Base-by-base conservation (phyloP, 2,888 invertebrate genomes). In the Ophion ellenae region DNA sequence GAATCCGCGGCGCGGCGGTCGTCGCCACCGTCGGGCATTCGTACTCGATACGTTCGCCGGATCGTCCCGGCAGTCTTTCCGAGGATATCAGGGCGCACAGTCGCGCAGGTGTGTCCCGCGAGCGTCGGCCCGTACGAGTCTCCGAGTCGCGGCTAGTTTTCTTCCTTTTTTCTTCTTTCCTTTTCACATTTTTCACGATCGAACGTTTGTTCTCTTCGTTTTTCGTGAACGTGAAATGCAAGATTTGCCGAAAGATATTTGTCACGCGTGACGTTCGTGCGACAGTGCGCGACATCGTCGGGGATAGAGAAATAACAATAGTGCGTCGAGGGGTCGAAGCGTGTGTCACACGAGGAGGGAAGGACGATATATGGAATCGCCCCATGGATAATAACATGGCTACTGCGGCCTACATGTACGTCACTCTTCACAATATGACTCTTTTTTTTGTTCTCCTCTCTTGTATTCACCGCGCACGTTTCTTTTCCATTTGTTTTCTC, bases 331-430 rank as follows among this genome's bases (percentile, higher is more conserved):
- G 69, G 81, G 67, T 24, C 86, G 78, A 80, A 86, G 84, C 83
- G 85, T 79, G 64, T 87, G 84, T 61, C 75, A 75, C 69, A 69
- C 70, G 78, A 78, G 64, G 66, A 70, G 66, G 24, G 59, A 47
- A 79, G 81, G 67, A 84, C 90, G 89, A 92, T 92, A 90, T 91
- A 93, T 93, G 93, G 93, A 91, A 93, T 91, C 91, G 91, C 90
- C 93, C 92, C 91, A 93, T 93, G 94, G 94, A 93, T 93, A 94
- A 91, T 92, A 93, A 92, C 92, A 93, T 93, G 93, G 93, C 93
- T 90, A 93, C 93, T 87, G 92, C 93, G 90, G 93, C 93, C 91
- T 93, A 92, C 90, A 92, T 93, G 91, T 93, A 93, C 90, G 85
- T 83, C 47, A 47, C 14, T 47, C 10, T 47, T 14, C 47, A 47